Evolutionary conservation across 2,113 vertebrate species (phyloP).

Genomic region (Neofelis nebulosa): DNA sequence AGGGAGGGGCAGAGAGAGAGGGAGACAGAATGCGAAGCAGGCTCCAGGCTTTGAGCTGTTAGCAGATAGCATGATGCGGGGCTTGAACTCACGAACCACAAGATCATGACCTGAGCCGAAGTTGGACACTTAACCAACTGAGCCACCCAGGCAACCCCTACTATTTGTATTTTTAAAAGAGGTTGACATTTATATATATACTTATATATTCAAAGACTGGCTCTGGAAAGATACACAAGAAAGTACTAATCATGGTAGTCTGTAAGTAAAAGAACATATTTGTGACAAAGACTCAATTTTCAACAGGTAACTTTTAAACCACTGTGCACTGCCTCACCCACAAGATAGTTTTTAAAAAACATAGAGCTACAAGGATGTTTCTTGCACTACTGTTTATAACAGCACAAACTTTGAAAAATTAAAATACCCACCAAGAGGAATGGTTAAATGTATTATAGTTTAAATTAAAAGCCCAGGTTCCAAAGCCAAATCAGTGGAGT

Average conservation of each 20-base stretch:
- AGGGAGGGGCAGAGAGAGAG: too few species aligned
- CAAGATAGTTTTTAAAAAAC: conserved; percentile 17
- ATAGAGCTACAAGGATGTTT: background rate
- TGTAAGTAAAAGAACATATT: background rate
- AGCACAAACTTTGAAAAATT: background rate
- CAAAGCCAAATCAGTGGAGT: background rate
- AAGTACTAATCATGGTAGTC: background rate
- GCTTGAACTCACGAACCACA: too few species aligned
- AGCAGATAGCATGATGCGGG: too few species aligned
- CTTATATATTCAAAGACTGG: background rate
- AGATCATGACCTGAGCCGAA: too few species aligned
- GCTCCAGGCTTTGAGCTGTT: too few species aligned
- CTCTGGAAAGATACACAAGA: background rate
- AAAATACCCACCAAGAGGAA: background rate
- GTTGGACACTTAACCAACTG: too few species aligned
- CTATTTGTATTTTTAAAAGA: background rate
- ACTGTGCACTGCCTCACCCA: background rate
- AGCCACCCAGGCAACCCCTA: background rate
- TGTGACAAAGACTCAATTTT: background rate
- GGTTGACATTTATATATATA: background rate
- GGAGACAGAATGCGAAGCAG: too few species aligned
- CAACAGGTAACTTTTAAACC: background rate
- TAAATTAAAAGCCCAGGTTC: conserved; percentile 29
- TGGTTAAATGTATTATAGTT: background rate
- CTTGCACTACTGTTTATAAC: background rate